Conservation (phyloP, 2,888 invertebrate genomes). For the Nomada flava region DNA sequence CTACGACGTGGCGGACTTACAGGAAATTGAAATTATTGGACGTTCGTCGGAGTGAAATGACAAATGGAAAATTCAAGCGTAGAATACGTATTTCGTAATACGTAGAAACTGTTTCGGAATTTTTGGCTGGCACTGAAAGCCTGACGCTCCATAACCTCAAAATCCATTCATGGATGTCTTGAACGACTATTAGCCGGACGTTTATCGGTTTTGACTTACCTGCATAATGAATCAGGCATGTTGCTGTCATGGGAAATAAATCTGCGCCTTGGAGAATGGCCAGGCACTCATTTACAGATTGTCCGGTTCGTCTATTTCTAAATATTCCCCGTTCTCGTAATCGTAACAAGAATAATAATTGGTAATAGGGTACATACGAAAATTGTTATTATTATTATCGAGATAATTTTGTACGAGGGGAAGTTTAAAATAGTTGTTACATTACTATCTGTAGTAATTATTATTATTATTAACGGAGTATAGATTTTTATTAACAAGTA, state of each 20-base stretch:
- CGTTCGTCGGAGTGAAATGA: too few species aligned
- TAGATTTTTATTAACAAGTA: too few species aligned
- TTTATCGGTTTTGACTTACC: slow-evolving; percentile 34
- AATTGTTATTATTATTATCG: too few species aligned
- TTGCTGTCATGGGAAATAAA: slow-evolving; percentile 29
- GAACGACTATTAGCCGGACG: slow-evolving; percentile 16
- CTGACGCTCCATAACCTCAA: not conserved
- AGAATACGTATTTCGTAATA: slow-evolving; percentile 7
- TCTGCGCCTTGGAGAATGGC: slow-evolving; percentile 29
- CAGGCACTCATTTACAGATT: slow-evolving; percentile 26
- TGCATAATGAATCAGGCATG: slow-evolving; percentile 39
- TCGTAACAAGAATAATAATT: too few species aligned
- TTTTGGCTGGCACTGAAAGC: slow-evolving; percentile 38
- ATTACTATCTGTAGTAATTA: too few species aligned
- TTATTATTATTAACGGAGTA: too few species aligned
- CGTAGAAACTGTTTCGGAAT: not conserved
- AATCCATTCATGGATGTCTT: slow-evolving; percentile 21
- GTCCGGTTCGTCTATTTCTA: slow-evolving; percentile 6
- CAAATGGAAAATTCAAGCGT: too few species aligned
- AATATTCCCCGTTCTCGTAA: not conserved
- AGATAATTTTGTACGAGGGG: too few species aligned
- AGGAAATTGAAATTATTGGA: too few species aligned
- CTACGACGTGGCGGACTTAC: too few species aligned
- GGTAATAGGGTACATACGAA: too few species aligned
- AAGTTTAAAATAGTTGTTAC: too few species aligned